These are phyloP conservation scores for Lithodes maja DNA, from an alignment of 2,888 invertebrate genomes.

Conservation along the genomic window DNA sequence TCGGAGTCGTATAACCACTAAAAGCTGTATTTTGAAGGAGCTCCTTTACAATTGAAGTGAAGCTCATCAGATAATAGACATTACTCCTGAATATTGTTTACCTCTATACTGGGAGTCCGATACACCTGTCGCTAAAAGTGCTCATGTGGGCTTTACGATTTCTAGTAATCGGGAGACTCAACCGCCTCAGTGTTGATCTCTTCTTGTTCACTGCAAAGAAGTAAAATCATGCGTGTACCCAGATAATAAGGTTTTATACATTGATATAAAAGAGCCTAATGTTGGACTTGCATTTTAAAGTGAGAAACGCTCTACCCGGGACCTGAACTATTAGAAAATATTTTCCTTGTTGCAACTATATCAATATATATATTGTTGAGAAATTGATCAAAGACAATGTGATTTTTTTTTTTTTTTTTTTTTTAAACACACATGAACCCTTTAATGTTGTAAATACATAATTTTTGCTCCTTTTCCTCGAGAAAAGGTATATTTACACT, in stretches of 20 bases:
- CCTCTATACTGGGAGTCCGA: too few species aligned
- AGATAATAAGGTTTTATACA: not conserved
- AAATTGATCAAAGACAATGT: not conserved
- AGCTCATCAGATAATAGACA: too few species aligned
- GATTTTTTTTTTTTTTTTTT: not conserved
- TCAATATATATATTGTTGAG: not conserved
- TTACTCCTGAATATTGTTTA: too few species aligned
- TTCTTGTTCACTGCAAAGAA: not conserved
- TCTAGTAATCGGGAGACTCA: too few species aligned
- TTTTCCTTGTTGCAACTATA: not conserved
- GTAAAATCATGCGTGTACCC: not conserved
- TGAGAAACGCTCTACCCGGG: not conserved
- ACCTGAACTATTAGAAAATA: not conserved
- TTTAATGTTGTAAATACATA: not conserved
- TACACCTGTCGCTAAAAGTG: too few species aligned
- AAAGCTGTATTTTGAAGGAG: too few species aligned
- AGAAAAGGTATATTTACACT: not conserved
- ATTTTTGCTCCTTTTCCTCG: not conserved
- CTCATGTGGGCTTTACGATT: too few species aligned
- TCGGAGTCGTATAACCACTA: too few species aligned
- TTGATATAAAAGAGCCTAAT: not conserved
- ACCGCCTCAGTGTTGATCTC: too few species aligned
- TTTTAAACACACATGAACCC: not conserved
- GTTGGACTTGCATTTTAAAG: not conserved
- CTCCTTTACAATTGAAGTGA: too few species aligned